Base-by-base conservation (phyloP, 2,797 vertebrate species). In the Malacoraja senta region DNA sequence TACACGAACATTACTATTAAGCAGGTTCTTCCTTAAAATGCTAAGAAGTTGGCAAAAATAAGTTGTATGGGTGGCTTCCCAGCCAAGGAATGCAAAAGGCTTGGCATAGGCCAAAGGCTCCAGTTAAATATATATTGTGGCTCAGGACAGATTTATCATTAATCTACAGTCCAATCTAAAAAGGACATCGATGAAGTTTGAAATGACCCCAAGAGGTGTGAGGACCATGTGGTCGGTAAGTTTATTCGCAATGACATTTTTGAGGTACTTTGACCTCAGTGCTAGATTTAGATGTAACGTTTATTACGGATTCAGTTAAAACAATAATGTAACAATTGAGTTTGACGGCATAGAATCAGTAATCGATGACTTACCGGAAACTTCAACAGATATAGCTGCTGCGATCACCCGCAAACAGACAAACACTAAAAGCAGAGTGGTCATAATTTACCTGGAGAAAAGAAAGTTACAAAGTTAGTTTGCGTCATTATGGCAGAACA, bases 401-500 rank as follows among this genome's bases (percentile, higher is more conserved):
- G 96, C 94, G 95, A 98, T 96, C 96, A 97, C 94, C 95, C 95
- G 96, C 97, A 99, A 95, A 95, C 96, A 97, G 95, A 97, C 96
- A 95, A 97, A 97, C 94, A 97, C 95, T 95, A 98, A 95, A 95
- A 99, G 96, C 95, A 98, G 96, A 96, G 97, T 96, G 96, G 96
- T 97, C 99, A 99, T 99, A 94, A 94, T 97, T 97, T 96, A 97
- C 96, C 97, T 98, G 96, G 63, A 96, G 95, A 93, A 96, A 94
- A 95, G 44, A 94, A 94, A 92, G 95, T 93, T 94, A 93, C 29
- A 35, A 95, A 3, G 21, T 68, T 79, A 32, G 38, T 19, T 0
- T n/a, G 24, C 0, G 58, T 1, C 79, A 74, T 0, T 0, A 1
- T 29, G 53, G 0, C 8, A 93, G 0, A 0, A 65, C 74, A 29